A percentile compares a stretch with the other conserved stretches of the same genome.
These are phyloP conservation scores for Oxyura jamaicensis DNA, from an alignment of 2,113 vertebrate genomes.

Conservation along the genomic window DNA sequence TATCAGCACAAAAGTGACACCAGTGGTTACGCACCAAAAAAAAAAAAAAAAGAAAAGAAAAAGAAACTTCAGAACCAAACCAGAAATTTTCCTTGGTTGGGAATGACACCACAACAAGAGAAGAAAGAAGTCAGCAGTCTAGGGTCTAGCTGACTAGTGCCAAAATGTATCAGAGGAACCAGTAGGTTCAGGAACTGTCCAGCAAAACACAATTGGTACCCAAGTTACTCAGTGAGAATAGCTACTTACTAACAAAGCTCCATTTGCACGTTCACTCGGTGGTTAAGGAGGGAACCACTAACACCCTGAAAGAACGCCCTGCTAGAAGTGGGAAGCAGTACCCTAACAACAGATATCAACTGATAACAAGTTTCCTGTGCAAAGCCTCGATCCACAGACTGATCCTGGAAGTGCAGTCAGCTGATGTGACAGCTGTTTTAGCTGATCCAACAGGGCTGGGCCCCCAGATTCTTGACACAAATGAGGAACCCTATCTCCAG, in stretches of 20 bases:
- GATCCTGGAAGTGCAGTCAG: background rate
- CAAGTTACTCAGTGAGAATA: background rate
- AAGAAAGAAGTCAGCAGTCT: background rate
- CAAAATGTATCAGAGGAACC: accelerated
- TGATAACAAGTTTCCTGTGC: background rate
- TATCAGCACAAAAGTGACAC: background rate
- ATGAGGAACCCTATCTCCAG: background rate
- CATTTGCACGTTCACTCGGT: background rate
- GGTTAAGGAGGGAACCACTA: background rate
- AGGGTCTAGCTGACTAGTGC: background rate
- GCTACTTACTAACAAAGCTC: background rate
- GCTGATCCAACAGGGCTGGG: background rate
- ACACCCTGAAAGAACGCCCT: background rate
- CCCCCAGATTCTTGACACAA: background rate
- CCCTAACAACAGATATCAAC: background rate
- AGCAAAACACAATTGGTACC: background rate
- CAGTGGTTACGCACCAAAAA: background rate
- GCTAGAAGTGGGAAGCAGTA: background rate
- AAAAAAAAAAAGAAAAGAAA: background rate
- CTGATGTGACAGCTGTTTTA: no score
- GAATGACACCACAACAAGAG: background rate
- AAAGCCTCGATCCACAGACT: background rate
- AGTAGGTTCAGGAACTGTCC: background rate
- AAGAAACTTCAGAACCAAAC: background rate
- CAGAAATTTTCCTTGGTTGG: background rate